Base-by-base conservation (phyloP, 2,113 vertebrate species). In the Hassar affinis region DNA sequence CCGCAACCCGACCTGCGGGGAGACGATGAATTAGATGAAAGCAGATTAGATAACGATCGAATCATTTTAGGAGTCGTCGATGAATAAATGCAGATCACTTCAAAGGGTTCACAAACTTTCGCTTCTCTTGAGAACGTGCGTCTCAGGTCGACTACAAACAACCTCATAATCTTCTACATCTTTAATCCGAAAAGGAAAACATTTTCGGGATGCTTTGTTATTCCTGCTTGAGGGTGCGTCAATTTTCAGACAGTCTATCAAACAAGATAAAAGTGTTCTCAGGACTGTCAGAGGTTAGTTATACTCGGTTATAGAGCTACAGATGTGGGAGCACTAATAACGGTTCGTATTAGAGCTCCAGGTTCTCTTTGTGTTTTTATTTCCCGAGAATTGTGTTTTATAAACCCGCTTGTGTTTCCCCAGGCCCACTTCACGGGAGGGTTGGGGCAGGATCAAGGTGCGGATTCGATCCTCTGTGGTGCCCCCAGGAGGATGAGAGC, bases 31-130 rank as follows among this genome's bases (percentile, higher is more conserved):
- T 15, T 20, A 51, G 49, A 51, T n/a, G 74, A 12, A 76, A 10
- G 18, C 10, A 12, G 49, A 76, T 76, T 35, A 76, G 74, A 76
- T 76, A 76, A 54, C 17, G 8, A 76, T 76, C 74, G 4, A 20
- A 30, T 71, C 3, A 11, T 42, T 45, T 45, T 71, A 47, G 68
- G 42, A 51, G 45, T 27, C 69, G 6, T 27, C 42, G 7, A 49
- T 54, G 27, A 2, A 54, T 17, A 12, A 22, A 22, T 20, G 15
- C 30, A 12, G 49, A 54, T 10, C 1, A 54, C 74, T 56, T 76
- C 74, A 76, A 56, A 76, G 74, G 51, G 74, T 54, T 76, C 27
- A 6, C 74, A 76, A 76, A 76, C 74, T 54, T 54, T 54, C 22
- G 49, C 27, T 27, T 74, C 69, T 49, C 45, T 14, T 71, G 10